Base-by-base conservation (phyloP, 2,113 vertebrate genomes). In the Ochotona curzoniae region DNA sequence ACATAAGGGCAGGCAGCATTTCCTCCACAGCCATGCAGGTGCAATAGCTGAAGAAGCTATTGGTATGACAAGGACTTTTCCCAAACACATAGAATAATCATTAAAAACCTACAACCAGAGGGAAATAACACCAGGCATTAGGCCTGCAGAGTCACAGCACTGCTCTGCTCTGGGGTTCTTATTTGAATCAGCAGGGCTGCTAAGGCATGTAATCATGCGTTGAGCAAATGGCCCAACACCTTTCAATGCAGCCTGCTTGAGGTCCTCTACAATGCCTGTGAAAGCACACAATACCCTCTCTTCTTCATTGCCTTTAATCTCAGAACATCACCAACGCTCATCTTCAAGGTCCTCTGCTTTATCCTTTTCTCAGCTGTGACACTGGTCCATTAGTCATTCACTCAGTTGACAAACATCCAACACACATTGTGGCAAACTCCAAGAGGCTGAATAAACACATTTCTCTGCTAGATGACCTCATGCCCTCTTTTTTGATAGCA, bases 61-160 rank as follows among this genome's bases (percentile, higher is more conserved):
- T 84, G 15, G 20, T 38, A 10, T 80, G 32, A 80, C 17, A 44
- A 25, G 51, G 93, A 78, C 70, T 80, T 88, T 71, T 90, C 61
- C 28, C 20, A 94, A 75, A 82, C 3, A 49, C 32, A 64, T 23
- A 84, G 78, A 76, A 87, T 54, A 90, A 86, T 4, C 30, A 92
- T 8, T 21, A 79, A 89, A 90, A 66, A 83, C 14, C 28, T 90
- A 71, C 70, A 83, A 73, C 26, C 86, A 93, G 38, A 76, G 71
- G 67, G 30, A 91, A 94, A 71, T 61, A 73, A 9, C 67, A 71
- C 15, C 18, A 60, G 23, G 66, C 89, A 89, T 78, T 89, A 57
- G 49, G 17, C 20, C 25, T 71, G 7, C 38, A n/a, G 47, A 86
- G 25, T 61, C n/a, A 26, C 23, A 47, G 32, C 51, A 0, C 8